phyloP scores from a whole-genome alignment of 2,113 vertebrate species.

The Eublepharis macularius region DNA sequence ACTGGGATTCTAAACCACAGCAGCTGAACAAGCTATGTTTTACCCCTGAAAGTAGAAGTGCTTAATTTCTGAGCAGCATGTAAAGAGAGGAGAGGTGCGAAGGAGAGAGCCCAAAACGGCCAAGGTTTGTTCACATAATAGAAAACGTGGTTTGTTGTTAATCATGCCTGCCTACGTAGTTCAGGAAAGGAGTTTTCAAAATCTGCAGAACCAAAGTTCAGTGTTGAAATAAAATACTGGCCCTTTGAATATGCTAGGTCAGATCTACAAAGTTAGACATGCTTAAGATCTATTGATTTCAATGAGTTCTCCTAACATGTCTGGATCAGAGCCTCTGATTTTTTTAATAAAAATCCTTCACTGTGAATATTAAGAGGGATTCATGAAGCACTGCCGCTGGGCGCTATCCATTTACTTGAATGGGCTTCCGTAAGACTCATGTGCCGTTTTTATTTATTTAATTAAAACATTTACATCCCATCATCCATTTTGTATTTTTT shows the following conservation, averaged over 20 bases:
- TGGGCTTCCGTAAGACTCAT: no score
- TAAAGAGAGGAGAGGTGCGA: no score
- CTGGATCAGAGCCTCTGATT: neutral
- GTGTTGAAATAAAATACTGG: neutral
- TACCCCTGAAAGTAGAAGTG: no score
- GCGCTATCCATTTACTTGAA: neutral
- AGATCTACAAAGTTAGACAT: neutral
- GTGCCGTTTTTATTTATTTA: no score
- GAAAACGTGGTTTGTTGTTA: no score
- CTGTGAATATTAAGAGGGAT: neutral
- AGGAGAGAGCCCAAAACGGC: no score
- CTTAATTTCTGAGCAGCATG: no score
- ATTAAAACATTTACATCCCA: neutral
- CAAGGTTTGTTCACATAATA: no score
- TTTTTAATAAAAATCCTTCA: neutral
- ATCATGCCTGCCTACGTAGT: neutral
- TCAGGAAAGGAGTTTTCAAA: neutral
- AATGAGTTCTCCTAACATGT: neutral
- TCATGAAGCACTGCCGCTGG: neutral
- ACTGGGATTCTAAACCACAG: no score
- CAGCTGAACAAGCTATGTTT: no score
- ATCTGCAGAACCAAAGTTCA: neutral
- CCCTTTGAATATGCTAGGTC: neutral
- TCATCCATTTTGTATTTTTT: neutral
- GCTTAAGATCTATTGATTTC: neutral